These are phyloP conservation scores for Lutjanus campechanus DNA, from an alignment of 2,797 vertebrate species.

Conservation along the genomic window DNA sequence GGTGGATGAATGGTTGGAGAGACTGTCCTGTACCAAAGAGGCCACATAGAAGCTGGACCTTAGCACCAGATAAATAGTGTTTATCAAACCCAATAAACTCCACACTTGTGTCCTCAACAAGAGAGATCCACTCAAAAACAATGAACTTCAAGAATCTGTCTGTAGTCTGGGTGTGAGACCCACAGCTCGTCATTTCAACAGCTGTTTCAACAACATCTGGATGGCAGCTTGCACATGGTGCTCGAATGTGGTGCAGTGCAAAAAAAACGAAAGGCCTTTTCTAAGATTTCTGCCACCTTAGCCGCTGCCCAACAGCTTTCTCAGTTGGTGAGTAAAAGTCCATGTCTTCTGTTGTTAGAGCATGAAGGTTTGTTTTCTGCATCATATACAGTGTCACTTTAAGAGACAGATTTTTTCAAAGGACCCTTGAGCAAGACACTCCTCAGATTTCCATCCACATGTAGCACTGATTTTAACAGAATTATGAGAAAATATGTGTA, in stretches of 20 bases:
- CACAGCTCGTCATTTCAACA: neutral
- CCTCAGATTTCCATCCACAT: no score
- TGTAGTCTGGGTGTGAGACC: neutral
- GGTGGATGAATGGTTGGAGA: conserved; percentile 32
- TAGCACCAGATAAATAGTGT: neutral
- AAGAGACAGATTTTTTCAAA: neutral
- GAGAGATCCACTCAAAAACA: neutral
- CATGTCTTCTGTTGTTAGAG: neutral
- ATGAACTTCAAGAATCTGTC: neutral
- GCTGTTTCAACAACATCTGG: conserved; percentile 34
- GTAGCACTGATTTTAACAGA: neutral
- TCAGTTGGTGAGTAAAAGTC: neutral
- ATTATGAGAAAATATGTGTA: neutral
- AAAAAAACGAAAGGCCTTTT: neutral
- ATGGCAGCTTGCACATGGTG: neutral
- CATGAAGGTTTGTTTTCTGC: neutral
- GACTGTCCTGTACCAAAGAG: conserved; percentile 2
- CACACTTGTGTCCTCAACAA: neutral
- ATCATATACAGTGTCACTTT: neutral
- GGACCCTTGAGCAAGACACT: no score
- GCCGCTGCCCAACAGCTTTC: neutral
- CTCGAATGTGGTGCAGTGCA: neutral
- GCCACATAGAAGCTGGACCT: conserved; percentile 10
- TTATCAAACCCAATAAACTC: conserved; percentile 13
- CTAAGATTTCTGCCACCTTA: neutral